phyloP scores from a whole-genome alignment of 2,888 invertebrate genomes.

The Leistus spinibarbis region DNA sequence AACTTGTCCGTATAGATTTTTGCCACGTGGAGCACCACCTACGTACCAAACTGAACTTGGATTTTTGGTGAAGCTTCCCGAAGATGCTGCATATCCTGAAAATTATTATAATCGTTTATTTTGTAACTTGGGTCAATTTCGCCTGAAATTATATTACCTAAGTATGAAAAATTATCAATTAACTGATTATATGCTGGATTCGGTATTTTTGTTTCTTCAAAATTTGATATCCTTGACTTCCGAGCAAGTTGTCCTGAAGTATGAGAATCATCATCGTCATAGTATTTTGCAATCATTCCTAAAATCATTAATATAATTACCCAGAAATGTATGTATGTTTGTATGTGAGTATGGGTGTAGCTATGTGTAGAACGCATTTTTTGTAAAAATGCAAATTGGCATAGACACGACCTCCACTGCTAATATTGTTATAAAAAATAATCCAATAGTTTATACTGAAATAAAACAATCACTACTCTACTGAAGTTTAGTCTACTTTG shows the following conservation, averaged over 20 bases:
- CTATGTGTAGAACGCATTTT: no score
- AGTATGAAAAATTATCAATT: constrained; percentile 59
- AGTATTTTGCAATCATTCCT: constrained; percentile 58
- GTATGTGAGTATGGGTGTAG: no score
- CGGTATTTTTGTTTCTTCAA: constrained; percentile 49
- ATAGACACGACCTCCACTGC: no score
- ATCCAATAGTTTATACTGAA: no score
- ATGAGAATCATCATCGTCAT: constrained; percentile 41
- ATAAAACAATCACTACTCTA: no score
- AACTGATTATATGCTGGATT: constrained; percentile 58
- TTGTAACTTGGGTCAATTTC: constrained; percentile 17
- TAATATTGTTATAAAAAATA: no score
- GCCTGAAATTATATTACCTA: constrained; percentile 53
- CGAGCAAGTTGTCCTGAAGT: not conserved
- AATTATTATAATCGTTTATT: no score
- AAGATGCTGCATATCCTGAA: constrained; percentile 61
- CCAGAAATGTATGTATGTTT: no score
- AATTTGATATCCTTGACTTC: constrained; percentile 45
- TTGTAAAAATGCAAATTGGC: no score
- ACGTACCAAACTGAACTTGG: constrained; percentile 55
- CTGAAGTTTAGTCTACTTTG: no score
- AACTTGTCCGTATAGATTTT: constrained; percentile 39
- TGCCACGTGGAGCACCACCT: constrained; percentile 62
- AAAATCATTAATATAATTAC: constrained; percentile 40
- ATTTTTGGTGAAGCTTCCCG: constrained; percentile 57